Base-by-base conservation (phyloP, 1,140 invertebrate species). In the Zaprionus ghesquierei region DNA sequence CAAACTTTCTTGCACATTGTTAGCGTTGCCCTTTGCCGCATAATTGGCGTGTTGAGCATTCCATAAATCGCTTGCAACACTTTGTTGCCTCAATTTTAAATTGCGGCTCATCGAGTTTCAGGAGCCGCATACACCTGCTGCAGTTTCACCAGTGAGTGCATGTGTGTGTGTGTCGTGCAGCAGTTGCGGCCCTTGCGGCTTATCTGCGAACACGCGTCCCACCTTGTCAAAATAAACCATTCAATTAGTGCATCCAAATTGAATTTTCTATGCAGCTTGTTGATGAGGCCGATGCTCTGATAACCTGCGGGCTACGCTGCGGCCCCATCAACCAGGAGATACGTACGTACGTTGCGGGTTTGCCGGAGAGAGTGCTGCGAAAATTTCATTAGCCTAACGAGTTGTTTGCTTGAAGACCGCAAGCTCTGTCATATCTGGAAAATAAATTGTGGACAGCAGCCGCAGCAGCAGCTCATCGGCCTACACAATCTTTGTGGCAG, bases 151-250 rank as follows among this genome's bases (percentile, higher is more conserved):
- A 5, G 12, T 41, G 27, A 5, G 12, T 41, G 27, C n/a, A 5
- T 49, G 18, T 29, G 50, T 55, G 12, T 44, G 59, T 64, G 49
- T 61, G 41, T 51, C n/a, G 31, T 22, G 9, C 35, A 41, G 35
- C 35, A n/a, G 15, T 55, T 20, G n/a, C n/a, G 59, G 44, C 60
- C 81, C 61, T 72, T 69, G 50, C 79, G 79, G 66, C 75, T 71
- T 79, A 87, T 82, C 70, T 75, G 79, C 66, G 69, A 86, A 87
- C 81, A 76, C 61, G 71, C 49, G 50, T 50, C 23, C 50, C 71
- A 86, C 75, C 81, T 86, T 86, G 81, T 86, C 82, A 86, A 86
- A 86, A 86, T 86, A 86, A 86, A 87, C 81, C 81, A 86, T 86
- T 86, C 79, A 86, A 86, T 86, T 86, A 86, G 81, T 86, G 78